A percentile compares a stretch with the other conserved stretches of the same genome.
phyloP scores from a whole-genome alignment of 2,113 vertebrate species.

The Thalassarche chlororhynchos region DNA sequence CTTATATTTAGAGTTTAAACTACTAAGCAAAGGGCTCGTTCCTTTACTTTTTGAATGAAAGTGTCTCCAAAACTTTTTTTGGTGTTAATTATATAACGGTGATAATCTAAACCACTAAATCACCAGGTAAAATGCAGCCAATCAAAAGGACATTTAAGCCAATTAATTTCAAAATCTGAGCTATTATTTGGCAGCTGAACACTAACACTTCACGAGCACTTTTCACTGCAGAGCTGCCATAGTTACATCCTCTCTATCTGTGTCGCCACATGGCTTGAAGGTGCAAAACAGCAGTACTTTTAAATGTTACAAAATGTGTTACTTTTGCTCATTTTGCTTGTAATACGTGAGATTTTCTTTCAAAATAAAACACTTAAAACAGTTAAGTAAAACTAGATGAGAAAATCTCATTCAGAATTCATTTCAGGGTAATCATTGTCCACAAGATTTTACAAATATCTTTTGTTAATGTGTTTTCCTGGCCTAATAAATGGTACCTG shows the following conservation, averaged over 20 bases:
- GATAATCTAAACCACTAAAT: background rate
- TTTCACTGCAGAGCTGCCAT: background rate
- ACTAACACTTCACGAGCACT: background rate
- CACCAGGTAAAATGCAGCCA: background rate
- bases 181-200: background rate
- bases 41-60: background rate
- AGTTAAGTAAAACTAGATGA: background rate
- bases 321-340: background rate
- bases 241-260: background rate
- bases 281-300: background rate
- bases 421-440: background rate
- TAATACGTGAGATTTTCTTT: background rate
- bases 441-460: background rate
- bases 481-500: background rate
- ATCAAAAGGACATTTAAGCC: background rate
- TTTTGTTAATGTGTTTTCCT: background rate
- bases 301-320: background rate
- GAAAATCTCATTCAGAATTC: background rate
- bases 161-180: background rate
- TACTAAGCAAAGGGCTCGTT: background rate
- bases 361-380: background rate
- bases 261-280: background rate
- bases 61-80: background rate
- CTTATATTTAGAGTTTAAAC: background rate
- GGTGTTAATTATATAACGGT: background rate